Evolutionary conservation across 1,140 invertebrate species (phyloP).

Genomic region (honey bee (Apis mellifera)): DNA sequence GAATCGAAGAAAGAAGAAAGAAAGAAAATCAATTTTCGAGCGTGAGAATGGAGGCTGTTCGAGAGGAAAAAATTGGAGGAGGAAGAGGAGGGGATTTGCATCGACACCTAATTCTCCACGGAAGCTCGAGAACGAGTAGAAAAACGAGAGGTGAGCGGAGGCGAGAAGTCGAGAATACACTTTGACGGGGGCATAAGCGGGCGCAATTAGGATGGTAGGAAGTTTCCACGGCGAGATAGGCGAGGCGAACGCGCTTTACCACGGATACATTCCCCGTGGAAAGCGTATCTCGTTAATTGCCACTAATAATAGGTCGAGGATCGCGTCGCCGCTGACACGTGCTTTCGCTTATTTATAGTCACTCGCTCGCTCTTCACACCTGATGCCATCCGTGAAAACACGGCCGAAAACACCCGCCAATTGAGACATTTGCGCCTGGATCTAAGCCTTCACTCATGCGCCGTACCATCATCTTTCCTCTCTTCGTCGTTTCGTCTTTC

Average conservation of each 20-base stretch:
- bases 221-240: constrained; percentile 66
- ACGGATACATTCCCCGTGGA: constrained; percentile 64
- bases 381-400: constrained; percentile 61
- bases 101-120: background rate
- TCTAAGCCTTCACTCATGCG: constrained; percentile 20
- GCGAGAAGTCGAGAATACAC: constrained; percentile 37
- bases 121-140: constrained; percentile 2
- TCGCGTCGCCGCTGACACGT: constrained; percentile 40
- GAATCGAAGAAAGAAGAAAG: too few species aligned
- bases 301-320: constrained; percentile 67
- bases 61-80: too few species aligned
- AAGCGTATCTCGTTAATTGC: constrained; percentile 72
- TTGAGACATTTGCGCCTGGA: constrained; percentile 18
- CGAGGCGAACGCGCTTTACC: constrained; percentile 69
- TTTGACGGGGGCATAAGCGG: constrained; percentile 38
- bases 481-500: background rate
- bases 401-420: constrained; percentile 43
- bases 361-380: constrained; percentile 50
- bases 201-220: constrained; percentile 66
- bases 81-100: background rate
- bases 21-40: too few species aligned
- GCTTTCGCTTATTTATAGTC: constrained; percentile 56
- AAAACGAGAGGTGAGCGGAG: background rate
- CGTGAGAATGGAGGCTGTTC: too few species aligned
- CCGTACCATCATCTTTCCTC: too few species aligned